phyloP scores from a whole-genome alignment of 2,113 vertebrate genomes.

The Balaenoptera acutorostrata region DNA sequence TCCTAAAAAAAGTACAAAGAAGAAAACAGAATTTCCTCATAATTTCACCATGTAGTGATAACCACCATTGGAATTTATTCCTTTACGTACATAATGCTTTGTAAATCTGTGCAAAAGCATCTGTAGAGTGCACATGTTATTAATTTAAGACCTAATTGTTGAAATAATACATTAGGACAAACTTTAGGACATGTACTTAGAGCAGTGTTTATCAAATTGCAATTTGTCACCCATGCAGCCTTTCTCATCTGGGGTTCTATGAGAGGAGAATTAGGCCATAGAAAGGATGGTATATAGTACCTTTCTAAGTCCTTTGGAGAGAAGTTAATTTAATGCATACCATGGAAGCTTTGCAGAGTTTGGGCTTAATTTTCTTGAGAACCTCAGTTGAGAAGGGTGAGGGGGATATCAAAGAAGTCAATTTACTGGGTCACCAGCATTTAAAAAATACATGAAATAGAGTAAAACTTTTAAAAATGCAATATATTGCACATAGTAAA shows the following conservation, averaged over 20 bases:
- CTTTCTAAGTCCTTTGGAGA: not conserved
- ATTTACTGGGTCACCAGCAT: not conserved
- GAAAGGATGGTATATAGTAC: not conserved
- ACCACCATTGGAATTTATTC: not conserved
- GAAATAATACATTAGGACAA: not conserved
- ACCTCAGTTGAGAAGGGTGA: not conserved
- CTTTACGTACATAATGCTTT: not conserved
- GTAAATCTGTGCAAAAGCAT: not conserved
- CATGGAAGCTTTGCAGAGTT: not conserved
- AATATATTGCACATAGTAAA: not conserved
- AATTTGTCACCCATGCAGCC: not conserved
- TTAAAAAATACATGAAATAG: not conserved
- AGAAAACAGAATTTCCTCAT: not conserved
- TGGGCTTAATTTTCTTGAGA: slow-evolving; percentile 26
- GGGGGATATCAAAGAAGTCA: not conserved
- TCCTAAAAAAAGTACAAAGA: not conserved
- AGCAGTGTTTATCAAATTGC: not conserved
- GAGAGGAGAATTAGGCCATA: not conserved
- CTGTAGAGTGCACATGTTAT: not conserved
- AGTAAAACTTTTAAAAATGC: slow-evolving; percentile 27
- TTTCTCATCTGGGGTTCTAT: not conserved
- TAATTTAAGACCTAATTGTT: not conserved
- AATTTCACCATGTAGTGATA: not conserved
- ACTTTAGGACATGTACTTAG: not conserved
- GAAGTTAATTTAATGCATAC: not conserved